Conservation (phyloP, 1,140 invertebrate species). For the Aphaenogaster floridana region DNA sequence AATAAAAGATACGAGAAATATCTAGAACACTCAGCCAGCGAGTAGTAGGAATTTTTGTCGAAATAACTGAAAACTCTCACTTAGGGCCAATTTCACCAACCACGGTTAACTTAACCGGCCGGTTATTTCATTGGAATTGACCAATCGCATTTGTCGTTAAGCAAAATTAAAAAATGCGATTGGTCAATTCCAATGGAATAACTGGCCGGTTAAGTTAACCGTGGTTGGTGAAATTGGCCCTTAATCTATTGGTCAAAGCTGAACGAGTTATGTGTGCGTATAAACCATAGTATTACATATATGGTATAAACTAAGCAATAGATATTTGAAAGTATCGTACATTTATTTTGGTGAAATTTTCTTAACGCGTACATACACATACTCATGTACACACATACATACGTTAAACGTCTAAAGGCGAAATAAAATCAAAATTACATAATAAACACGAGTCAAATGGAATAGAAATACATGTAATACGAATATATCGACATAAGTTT, state of each 20-base stretch:
- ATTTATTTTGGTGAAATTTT: slow-evolving; percentile 45
- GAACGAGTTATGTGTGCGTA: neutral
- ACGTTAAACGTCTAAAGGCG: slow-evolving; percentile 3
- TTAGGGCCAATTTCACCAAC: too few species aligned
- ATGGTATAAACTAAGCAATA: slow-evolving; percentile 12
- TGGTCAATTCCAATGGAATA: too few species aligned
- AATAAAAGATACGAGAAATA: neutral
- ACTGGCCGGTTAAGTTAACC: too few species aligned
- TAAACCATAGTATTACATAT: too few species aligned
- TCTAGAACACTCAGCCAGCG: neutral
- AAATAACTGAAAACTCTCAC: neutral
- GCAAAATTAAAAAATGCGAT: too few species aligned
- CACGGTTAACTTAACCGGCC: too few species aligned
- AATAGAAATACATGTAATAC: slow-evolving; percentile 24
- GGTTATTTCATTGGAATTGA: too few species aligned
- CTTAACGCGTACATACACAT: neutral
- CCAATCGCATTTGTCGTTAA: too few species aligned
- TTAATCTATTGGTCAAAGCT: neutral
- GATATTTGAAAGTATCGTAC: slow-evolving; percentile 20
- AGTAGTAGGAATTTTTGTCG: too few species aligned
- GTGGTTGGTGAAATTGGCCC: too few species aligned
- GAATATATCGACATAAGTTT: slow-evolving; percentile 17
- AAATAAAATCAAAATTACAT: slow-evolving; percentile 44
- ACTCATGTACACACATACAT: slow-evolving; percentile 30
- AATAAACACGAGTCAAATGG: neutral